phyloP scores from a whole-genome alignment of 1,140 invertebrate genomes.

The Penaeus vannamei region DNA sequence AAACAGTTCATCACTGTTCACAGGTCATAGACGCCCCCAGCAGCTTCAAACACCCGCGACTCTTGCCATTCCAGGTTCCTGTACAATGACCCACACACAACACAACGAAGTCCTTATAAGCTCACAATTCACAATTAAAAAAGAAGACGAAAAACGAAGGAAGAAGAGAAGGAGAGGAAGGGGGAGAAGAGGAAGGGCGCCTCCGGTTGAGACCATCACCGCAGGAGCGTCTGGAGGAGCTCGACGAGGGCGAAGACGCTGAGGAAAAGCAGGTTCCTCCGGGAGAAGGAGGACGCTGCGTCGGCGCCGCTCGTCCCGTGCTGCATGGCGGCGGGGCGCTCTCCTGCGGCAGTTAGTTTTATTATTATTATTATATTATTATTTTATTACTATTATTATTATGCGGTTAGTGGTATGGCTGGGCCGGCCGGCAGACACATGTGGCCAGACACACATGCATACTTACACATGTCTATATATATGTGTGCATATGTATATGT shows the following conservation, averaged over 20 bases:
- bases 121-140: not conserved
- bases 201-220: not conserved
- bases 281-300: not conserved
- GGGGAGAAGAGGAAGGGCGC: not conserved
- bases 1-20: too few species aligned
- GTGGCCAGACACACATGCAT: too few species aligned
- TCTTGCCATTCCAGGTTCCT: too few species aligned
- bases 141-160: not conserved
- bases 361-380: too few species aligned
- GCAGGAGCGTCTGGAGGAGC: not conserved
- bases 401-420: too few species aligned
- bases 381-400: too few species aligned
- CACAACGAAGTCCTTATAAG: slow-evolving; percentile 11
- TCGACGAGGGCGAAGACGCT: not conserved
- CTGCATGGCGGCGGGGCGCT: slow-evolving; percentile 56
- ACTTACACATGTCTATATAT: too few species aligned
- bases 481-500: too few species aligned
- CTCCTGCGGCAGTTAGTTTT: slow-evolving; percentile 7
- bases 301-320: slow-evolving; percentile 43
- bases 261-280: not conserved
- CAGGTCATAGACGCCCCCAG: too few species aligned
- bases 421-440: too few species aligned
- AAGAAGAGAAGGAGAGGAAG: slow-evolving; percentile 17
- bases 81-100: too few species aligned
- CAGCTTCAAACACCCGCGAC: too few species aligned